Conservation (phyloP, 2,888 invertebrate genomes). For the Cantharis nigra region DNA sequence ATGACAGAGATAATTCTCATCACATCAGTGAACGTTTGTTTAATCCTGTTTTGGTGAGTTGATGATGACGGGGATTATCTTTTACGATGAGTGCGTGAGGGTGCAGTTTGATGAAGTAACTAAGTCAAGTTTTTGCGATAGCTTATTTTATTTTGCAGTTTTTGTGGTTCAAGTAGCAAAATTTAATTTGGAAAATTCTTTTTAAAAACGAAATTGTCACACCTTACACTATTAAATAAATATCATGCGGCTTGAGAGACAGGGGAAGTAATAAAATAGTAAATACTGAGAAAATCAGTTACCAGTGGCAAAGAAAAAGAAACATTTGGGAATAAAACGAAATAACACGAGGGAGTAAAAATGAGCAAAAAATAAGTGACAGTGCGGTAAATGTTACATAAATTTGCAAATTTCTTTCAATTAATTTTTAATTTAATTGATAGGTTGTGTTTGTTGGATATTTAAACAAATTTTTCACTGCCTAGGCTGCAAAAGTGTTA, state of each 20-base stretch:
- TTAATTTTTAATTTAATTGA: too few species aligned
- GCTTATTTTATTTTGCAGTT: neutral
- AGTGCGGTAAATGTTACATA: neutral
- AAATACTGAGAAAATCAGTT: neutral
- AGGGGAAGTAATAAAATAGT: neutral
- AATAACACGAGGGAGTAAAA: neutral
- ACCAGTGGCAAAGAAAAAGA: neutral
- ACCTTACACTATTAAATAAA: neutral
- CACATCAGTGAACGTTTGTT: neutral
- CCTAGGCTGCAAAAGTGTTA: too few species aligned
- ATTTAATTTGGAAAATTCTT: neutral
- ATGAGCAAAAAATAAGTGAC: neutral
- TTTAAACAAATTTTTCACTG: too few species aligned
- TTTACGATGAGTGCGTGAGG: neutral
- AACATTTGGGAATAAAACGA: neutral
- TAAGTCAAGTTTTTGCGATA: neutral
- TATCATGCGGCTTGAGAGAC: neutral
- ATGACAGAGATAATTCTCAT: neutral
- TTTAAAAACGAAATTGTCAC: neutral
- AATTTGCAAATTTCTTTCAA: too few species aligned
- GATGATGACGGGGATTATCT: neutral
- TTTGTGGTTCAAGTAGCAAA: neutral
- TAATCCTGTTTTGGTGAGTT: neutral
- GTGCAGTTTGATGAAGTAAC: neutral
- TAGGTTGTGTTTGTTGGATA: too few species aligned